Percentiles rank a stretch among this genome's conserved stretches.
These are phyloP conservation scores for Himalopsyche japonica DNA, from an alignment of 2,888 invertebrate species.

Conservation along the genomic window DNA sequence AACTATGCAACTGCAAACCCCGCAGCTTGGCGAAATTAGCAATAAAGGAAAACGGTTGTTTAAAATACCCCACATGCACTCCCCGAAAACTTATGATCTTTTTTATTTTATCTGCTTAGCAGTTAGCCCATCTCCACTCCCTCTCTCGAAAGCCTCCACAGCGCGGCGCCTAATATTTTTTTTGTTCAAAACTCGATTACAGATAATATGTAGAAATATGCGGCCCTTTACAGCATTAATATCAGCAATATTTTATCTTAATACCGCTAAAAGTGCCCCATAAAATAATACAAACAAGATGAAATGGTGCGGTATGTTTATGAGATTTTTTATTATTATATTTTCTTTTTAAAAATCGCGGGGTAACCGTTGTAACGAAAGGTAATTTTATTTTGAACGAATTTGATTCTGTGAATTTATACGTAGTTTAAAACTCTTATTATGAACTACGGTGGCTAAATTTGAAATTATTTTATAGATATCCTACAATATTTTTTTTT, in stretches of 20 bases:
- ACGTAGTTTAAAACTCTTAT: too few relatives aligned
- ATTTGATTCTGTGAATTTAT: too few relatives aligned
- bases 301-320: not conserved
- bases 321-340: not conserved
- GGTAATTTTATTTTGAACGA: not conserved
- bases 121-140: not conserved
- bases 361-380: not conserved
- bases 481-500: too few relatives aligned
- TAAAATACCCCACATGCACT: conserved; percentile 40
- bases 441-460: too few relatives aligned
- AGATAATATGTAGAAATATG: conserved; percentile 26
- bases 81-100: conserved; percentile 35
- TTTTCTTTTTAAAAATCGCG: not conserved
- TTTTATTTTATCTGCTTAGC: conserved; percentile 36
- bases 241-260: conserved; percentile 37
- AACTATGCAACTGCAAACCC: conserved; percentile 7
- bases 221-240: conserved; percentile 14
- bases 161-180: conserved; percentile 27
- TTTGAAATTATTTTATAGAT: too few relatives aligned
- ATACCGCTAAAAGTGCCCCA: conserved; percentile 17
- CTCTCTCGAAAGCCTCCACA: conserved; percentile 15
- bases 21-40: conserved; percentile 39
- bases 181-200: conserved; percentile 30
- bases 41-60: conserved; percentile 42
- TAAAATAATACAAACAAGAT: conserved; percentile 17